Evolutionary conservation across 2,113 vertebrate species (phyloP).

Genomic region (Stegostoma tigrinum): DNA sequence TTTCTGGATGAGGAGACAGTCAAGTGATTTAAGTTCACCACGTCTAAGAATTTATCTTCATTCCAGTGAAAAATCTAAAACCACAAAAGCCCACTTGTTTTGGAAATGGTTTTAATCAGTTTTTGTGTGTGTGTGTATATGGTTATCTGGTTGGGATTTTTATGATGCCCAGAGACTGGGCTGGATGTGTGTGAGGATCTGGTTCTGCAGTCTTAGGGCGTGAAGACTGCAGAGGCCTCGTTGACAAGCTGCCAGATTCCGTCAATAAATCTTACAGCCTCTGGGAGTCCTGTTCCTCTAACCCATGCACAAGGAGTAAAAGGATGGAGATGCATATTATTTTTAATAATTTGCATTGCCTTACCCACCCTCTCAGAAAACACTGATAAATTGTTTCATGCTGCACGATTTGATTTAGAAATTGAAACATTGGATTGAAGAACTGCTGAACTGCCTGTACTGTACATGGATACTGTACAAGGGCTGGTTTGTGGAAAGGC

Average conservation of each 20-base stretch:
- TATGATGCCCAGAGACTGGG: too few relatives aligned
- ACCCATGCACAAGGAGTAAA: not conserved
- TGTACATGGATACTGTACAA: not conserved
- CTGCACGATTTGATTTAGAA: not conserved
- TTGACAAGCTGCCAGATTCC: not conserved
- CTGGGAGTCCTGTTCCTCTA: not conserved
- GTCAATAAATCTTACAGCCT: not conserved
- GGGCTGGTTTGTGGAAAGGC: not conserved
- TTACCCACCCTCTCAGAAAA: not conserved
- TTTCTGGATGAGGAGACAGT: not conserved
- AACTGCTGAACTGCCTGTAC: not conserved
- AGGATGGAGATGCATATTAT: not conserved
- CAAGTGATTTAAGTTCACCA: not conserved
- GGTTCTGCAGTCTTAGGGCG: not conserved
- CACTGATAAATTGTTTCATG: too few relatives aligned
- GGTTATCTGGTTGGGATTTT: not conserved
- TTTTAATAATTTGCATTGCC: not conserved
- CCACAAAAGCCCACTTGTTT: not conserved
- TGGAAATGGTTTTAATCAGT: not conserved
- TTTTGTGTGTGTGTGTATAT: not conserved
- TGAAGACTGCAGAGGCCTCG: not conserved
- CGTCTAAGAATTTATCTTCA: not conserved
- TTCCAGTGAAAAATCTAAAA: not conserved
- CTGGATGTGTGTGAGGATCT: not conserved
- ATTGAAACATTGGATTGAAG: not conserved